A percentile compares a stretch with the other conserved stretches of the same genome.
phyloP scores from a whole-genome alignment of 2,888 invertebrate species.

The Corythucha ciliata region DNA sequence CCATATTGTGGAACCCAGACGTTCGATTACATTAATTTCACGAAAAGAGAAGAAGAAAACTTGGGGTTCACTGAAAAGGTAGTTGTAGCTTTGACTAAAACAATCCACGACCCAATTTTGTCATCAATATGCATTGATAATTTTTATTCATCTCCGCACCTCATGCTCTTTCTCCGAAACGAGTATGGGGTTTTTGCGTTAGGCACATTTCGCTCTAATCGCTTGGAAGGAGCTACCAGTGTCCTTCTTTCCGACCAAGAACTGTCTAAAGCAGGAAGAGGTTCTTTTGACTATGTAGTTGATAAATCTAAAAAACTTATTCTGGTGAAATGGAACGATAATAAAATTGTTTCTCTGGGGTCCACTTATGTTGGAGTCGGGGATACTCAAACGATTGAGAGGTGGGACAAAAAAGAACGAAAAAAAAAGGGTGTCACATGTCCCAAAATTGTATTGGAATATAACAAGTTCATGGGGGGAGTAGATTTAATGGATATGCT shows the following conservation, averaged over 20 bases:
- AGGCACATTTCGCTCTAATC: conserved; percentile 5
- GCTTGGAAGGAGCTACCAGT: neutral
- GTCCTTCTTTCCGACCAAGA: neutral
- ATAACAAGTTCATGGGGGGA: no score
- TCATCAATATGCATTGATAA: conserved; percentile 2
- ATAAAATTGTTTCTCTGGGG: neutral
- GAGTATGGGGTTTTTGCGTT: conserved; percentile 5
- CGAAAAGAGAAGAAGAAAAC: neutral
- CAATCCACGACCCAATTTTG: neutral
- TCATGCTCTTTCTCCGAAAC: conserved; percentile 1
- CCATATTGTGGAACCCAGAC: neutral
- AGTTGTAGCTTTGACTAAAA: neutral
- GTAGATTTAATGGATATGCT: no score
- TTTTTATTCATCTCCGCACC: conserved; percentile 5
- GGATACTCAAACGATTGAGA: no score
- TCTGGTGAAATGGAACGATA: neutral
- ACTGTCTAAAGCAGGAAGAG: conserved; percentile 3
- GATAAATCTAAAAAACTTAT: neutral
- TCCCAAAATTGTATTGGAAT: no score
- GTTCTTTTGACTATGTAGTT: neutral
- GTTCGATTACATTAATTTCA: no score
- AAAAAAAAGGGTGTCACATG: no score
- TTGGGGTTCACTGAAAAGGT: neutral
- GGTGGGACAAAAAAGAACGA: no score
- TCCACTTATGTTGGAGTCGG: conserved; percentile 5